Evolutionary conservation across 2,113 vertebrate genomes (phyloP).

Genomic region (Lycocorax pyrrhopterus): DNA sequence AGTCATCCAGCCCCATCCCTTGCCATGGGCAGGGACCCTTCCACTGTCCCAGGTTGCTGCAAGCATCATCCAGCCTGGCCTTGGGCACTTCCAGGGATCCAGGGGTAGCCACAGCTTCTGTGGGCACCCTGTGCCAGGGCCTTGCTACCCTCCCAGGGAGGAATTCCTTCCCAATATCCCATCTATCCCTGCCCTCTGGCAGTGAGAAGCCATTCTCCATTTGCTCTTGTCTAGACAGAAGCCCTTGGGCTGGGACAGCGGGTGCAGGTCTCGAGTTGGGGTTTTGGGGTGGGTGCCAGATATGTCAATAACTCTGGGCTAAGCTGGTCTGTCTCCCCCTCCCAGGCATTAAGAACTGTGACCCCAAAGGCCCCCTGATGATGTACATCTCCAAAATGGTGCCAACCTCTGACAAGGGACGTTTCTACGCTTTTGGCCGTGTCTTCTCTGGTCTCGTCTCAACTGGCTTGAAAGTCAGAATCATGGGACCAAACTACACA

Average conservation of each 20-base stretch:
- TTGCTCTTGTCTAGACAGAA: background rate
- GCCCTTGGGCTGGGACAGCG: background rate
- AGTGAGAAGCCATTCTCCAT: background rate
- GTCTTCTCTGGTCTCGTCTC: slow-evolving; percentile 92
- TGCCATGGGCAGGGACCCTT: rapidly evolving
- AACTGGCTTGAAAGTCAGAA: slow-evolving; percentile 90
- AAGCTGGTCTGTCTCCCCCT: rapidly evolving
- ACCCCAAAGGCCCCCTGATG: slow-evolving; percentile 91
- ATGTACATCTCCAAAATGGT: slow-evolving; percentile 99
- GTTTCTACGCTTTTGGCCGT: slow-evolving; percentile 94
- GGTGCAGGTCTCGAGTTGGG: rapidly evolving
- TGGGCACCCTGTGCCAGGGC: background rate
- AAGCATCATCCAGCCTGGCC: rapidly evolving
- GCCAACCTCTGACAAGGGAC: slow-evolving; percentile 91
- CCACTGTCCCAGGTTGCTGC: background rate
- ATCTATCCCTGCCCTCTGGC: rapidly evolving
- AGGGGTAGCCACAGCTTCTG: background rate
- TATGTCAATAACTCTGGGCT: rapidly evolving
- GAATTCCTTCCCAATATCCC: background rate
- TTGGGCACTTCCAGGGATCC: background rate
- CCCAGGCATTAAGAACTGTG: slow-evolving; percentile 92
- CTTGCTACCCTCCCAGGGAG: rapidly evolving
- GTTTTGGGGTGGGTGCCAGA: rapidly evolving
- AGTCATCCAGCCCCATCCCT: too few relatives aligned
- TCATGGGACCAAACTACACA: slow-evolving; percentile 95